Evolutionary conservation across 2,888 invertebrate genomes (phyloP), one percentile per base, ranked within the genome.

Genomic region (Philereme vetulata): DNA sequence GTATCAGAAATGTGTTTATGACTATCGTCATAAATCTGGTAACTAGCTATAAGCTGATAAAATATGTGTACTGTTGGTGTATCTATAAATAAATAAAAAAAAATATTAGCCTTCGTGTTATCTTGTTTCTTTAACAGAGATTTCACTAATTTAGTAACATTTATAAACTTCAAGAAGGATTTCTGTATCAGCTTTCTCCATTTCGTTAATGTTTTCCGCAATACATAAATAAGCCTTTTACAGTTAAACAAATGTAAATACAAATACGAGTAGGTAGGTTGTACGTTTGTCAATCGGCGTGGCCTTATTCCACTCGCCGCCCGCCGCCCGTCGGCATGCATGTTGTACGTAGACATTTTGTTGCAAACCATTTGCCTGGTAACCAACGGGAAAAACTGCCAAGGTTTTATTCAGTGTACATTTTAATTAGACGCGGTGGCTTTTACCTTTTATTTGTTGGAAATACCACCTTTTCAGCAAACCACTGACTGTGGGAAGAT

Each of bases 231-330:
- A 10, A 36, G 36, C 51, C 57, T 58, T 62, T 45, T 52, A 54
- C 62, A 55, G 62, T 59, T 55, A 50, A 49, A 48, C 43, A 11
- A 48, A 55, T 48, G 46, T 48, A 49, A 44, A 61, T 40, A 62
- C 51, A 54, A 62, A 57, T 48, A 55, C 57, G 40, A 43, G 44
- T 34, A 42, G 44, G 35, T 65, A 42, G 44, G 35, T 65, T 64
- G 69, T 70, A 67, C 71, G 72, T 71, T 71, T 74, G 72, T 75
- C 77, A 77, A 75, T 77, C 72, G 71, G 54, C 62, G 56, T 69
- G 74, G 66, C 75, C 77, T 68, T 71, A 58, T 74, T 77, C 68
- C 57, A 47, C 48, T 44, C 49, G 52, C 35, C 50, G 49, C 34
- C 44, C 4, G 40, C 21, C 33, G 42, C 35, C 50, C 45, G 34